phyloP scores from a whole-genome alignment of 2,888 invertebrate genomes.

The Platerodrilus igneus region DNA sequence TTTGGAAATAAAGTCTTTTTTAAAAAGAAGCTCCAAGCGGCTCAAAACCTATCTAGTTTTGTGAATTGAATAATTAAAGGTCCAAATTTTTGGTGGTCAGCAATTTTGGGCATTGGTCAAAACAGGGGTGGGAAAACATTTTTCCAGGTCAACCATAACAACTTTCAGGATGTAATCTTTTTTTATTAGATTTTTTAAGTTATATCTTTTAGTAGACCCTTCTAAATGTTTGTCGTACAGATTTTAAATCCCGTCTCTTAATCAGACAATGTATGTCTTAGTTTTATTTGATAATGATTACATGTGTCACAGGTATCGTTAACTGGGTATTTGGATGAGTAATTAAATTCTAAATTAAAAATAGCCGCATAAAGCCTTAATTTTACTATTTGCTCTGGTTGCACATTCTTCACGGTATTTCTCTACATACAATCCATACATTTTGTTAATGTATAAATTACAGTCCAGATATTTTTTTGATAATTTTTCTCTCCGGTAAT shows the following conservation, averaged over 20 bases:
- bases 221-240: constrained; percentile 1
- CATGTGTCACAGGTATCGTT: not conserved
- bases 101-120: constrained; percentile 21
- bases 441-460: too few relatives aligned
- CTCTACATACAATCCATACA: not conserved
- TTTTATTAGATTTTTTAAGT: not conserved
- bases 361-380: not conserved
- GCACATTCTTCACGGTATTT: not conserved
- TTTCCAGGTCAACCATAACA: too few relatives aligned
- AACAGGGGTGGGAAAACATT: constrained; percentile 20
- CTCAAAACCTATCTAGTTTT: too few relatives aligned
- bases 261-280: too few relatives aligned
- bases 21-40: too few relatives aligned
- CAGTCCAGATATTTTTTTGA: too few relatives aligned
- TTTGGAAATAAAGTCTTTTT: too few relatives aligned
- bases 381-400: not conserved
- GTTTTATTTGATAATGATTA: not conserved
- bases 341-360: too few relatives aligned
- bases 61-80: constrained; percentile 22
- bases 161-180: constrained; percentile 2
- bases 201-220: not conserved
- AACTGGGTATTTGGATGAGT: not conserved
- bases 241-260: too few relatives aligned
- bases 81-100: too few relatives aligned
- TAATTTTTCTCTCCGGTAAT: not conserved